A percentile compares a stretch with the other conserved stretches of the same genome.
These are phyloP conservation scores for Leptinotarsa peninsularis DNA, from an alignment of 2,888 invertebrate genomes.

Conservation along the genomic window DNA sequence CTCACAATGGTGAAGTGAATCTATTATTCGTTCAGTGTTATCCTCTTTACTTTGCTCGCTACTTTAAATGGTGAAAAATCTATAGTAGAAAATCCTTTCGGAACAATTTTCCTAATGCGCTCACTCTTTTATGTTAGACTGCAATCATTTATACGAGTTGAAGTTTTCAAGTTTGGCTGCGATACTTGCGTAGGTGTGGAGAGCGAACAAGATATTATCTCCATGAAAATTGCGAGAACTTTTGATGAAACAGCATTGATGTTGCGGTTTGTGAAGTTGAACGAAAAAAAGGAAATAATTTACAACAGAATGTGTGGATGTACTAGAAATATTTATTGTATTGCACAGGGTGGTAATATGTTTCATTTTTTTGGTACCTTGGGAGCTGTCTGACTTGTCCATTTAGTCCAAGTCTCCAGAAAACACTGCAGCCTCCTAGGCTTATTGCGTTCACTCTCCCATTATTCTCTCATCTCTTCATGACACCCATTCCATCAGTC, in stretches of 20 bases:
- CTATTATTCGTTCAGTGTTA: not conserved
- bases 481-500: too few species aligned
- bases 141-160: slow-evolving; percentile 1
- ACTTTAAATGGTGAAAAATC: slow-evolving; percentile 8
- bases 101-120: slow-evolving; percentile 17
- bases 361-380: too few species aligned
- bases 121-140: slow-evolving; percentile 4
- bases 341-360: too few species aligned
- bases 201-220: not conserved
- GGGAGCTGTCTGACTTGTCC: too few species aligned
- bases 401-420: too few species aligned
- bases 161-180: not conserved
- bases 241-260: not conserved
- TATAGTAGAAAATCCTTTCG: slow-evolving; percentile 1
- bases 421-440: too few species aligned
- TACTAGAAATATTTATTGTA: too few species aligned
- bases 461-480: too few species aligned
- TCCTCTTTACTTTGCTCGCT: slow-evolving; percentile 1
- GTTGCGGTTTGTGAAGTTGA: not conserved
- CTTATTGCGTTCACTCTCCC: too few species aligned
- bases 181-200: not conserved
- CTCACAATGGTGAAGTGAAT: not conserved
- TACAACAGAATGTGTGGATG: too few species aligned
- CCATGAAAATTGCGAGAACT: not conserved
- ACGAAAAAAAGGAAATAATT: too few species aligned